Percentiles rank a stretch among this genome's conserved stretches.
Conservation (phyloP, 2,888 invertebrate species). For the Diaphora mendica region DNA sequence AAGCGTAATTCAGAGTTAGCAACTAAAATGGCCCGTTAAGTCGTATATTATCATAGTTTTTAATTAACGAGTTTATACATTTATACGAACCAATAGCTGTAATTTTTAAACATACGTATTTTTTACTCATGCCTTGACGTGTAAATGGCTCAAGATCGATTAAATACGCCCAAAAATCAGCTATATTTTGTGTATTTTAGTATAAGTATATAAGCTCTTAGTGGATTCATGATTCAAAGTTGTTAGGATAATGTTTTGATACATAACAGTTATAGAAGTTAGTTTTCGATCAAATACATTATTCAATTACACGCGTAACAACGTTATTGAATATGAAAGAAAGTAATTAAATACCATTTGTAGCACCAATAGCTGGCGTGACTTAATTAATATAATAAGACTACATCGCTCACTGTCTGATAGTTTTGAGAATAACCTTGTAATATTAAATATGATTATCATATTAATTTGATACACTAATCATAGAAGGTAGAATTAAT, state of each 20-base stretch:
- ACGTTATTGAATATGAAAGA: not conserved
- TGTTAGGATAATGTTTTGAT: too few species aligned
- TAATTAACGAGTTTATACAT: not conserved
- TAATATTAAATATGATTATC: not conserved
- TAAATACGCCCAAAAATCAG: too few species aligned
- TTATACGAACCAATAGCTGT: too few species aligned
- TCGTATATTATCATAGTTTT: too few species aligned
- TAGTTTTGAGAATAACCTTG: not conserved
- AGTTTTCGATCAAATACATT: too few species aligned
- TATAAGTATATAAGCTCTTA: too few species aligned
- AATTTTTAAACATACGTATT: too few species aligned
- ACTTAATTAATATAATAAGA: conserved; percentile 5
- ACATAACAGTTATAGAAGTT: too few species aligned
- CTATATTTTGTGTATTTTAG: too few species aligned
- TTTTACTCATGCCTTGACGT: too few species aligned
- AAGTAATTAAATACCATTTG: not conserved
- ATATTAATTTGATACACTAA: not conserved
- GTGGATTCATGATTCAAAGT: too few species aligned
- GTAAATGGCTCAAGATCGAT: too few species aligned
- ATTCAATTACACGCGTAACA: not conserved
- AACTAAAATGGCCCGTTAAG: not conserved
- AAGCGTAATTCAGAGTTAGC: not conserved
- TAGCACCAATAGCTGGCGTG: not conserved
- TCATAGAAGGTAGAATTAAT: not conserved
- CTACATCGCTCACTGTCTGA: not conserved